Evolutionary conservation across 2,113 vertebrate genomes (phyloP), one percentile per base, ranked within the genome.

Genomic region (Hemibagrus wyckioides): DNA sequence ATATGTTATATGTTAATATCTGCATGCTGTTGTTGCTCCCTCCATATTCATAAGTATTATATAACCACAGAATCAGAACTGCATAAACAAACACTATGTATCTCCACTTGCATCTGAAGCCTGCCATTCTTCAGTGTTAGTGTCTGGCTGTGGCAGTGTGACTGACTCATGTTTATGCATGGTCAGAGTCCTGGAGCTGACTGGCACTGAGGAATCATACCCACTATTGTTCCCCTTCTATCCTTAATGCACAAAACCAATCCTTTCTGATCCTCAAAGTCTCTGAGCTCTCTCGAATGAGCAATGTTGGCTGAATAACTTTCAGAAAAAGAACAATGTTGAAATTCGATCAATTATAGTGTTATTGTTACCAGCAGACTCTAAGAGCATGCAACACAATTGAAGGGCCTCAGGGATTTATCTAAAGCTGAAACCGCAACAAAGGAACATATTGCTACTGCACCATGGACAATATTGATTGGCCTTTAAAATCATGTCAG

Each of bases 151-250:
- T 87, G 89, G 61, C 54, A 61, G 69, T 82, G 69, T 82, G 71
- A 76, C 69, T 56, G 52, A 71, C 88, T 89, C 87, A 89, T 89
- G 90, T 89, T 65, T 89, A 87, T 90, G 61, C 48, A 89, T 83
- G 75, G 48, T 39, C 50, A 69, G 73, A 63, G 81, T 84, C 84
- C 69, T 85, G 83, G 86, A 71, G 83, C 86, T 87, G 57, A 80
- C 61, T 84, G 44, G 77, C 28, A 48, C 63, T 11, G 76, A 82
- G 59, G 82, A 71, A 36, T 61, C 30, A 56, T 52, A 73, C 85
- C n/a, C 52, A 48, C 73, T 21, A 54, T 25, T n/a, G 28, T 28
- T 63, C 69, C 52, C 39, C 57, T 28, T 28, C 19, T 1, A 36
- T 80, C 36, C 23, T 36, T 54, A 41, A 80, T 56, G 33, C n/a